Conservation (phyloP, 1,140 invertebrate species). For the Drosophila kurseongensis region DNA sequence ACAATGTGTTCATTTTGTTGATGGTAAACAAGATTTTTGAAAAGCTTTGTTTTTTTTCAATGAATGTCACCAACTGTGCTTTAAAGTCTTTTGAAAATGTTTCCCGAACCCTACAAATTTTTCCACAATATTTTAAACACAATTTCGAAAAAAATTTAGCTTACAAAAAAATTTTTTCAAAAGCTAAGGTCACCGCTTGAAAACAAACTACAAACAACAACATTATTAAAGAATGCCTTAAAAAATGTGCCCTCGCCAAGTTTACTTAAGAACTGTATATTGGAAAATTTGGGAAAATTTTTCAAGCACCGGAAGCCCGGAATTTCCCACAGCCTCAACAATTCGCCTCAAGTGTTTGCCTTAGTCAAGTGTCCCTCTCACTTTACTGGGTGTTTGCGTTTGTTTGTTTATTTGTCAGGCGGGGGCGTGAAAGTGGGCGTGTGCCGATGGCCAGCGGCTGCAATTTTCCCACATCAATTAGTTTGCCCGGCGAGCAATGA, state of each 20-base stretch:
- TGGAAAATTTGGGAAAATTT: background rate
- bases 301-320: background rate
- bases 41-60: background rate
- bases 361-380: slow-evolving; percentile 30
- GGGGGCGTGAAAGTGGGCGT: slow-evolving; percentile 29
- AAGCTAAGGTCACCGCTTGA: too few species aligned
- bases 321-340: slow-evolving; percentile 16
- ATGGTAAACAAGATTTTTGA: background rate
- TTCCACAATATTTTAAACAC: too few species aligned
- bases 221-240: too few species aligned
- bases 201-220: too few species aligned
- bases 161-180: background rate
- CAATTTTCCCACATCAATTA: slow-evolving; percentile 83
- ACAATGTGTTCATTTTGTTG: background rate
- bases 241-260: background rate
- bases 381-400: slow-evolving; percentile 21
- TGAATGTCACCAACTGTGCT: too few species aligned
- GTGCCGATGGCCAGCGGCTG: slow-evolving; percentile 54
- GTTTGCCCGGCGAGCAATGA: slow-evolving; percentile 74
- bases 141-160: too few species aligned
- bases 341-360: slow-evolving; percentile 36
- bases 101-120: too few species aligned
- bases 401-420: slow-evolving; percentile 32
- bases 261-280: background rate
- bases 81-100: too few species aligned